phyloP scores from a whole-genome alignment of 2,113 vertebrate species.

The Scopus umbretta region DNA sequence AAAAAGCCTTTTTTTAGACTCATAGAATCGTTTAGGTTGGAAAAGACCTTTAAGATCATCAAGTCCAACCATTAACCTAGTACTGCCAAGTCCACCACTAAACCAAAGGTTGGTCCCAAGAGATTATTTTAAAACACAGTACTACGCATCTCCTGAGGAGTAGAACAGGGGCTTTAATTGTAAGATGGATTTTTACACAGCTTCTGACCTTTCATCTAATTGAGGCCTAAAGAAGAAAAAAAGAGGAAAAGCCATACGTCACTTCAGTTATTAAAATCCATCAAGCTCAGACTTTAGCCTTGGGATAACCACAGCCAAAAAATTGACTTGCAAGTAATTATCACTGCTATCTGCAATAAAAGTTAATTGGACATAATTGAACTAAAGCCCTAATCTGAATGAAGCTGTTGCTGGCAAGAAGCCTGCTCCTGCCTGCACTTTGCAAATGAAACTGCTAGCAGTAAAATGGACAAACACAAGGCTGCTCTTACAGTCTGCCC shows the following conservation, averaged over 20 bases:
- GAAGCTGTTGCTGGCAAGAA: conserved; percentile 69
- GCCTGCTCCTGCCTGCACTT: conserved; percentile 65
- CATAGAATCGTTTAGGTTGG: too few relatives aligned
- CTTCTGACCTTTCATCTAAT: conserved; percentile 67
- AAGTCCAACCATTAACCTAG: too few relatives aligned
- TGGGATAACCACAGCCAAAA: conserved; percentile 71
- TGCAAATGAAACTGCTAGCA: conserved; percentile 67
- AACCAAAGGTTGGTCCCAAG: neutral
- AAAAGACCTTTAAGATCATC: too few relatives aligned
- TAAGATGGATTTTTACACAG: conserved; percentile 62
- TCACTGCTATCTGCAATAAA: conserved; percentile 76
- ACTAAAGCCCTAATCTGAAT: conserved; percentile 73
- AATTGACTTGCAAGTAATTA: conserved; percentile 77
- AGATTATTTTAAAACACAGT: conserved; percentile 66
- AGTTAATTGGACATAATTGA: conserved; percentile 81
- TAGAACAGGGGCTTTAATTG: conserved; percentile 62
- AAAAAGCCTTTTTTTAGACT: conserved; percentile 51
- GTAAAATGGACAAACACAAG: conserved; percentile 69
- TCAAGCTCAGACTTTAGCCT: conserved; percentile 71
- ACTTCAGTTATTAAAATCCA: conserved; percentile 73
- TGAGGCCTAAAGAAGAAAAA: conserved; percentile 56
- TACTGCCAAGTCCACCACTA: too few relatives aligned
- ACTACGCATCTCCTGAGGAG: conserved; percentile 20
- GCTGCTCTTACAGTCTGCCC: conserved; percentile 40
- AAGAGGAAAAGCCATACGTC: conserved; percentile 35